A percentile compares a stretch with the other conserved stretches of the same genome.
Conservation (phyloP, 2,888 invertebrate species). For the Schizotus pectinicornis region DNA sequence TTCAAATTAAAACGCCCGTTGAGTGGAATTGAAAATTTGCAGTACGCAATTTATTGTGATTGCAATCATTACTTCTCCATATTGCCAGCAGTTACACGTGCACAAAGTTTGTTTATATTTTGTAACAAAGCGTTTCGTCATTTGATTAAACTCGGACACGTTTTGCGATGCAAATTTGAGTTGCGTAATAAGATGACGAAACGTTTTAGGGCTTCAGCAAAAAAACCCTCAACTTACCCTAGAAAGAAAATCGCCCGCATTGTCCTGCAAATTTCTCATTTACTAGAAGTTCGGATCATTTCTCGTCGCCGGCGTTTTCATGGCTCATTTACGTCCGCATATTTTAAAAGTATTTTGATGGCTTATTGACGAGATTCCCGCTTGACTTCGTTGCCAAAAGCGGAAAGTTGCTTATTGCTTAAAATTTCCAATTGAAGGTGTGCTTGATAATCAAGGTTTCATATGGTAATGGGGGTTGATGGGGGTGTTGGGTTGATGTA, state of each 20-base stretch:
- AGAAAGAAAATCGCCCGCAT: neutral
- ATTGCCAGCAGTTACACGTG: neutral
- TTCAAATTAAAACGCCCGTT: slow-evolving; percentile 23
- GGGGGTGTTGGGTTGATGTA: slow-evolving; percentile 1
- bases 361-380: neutral
- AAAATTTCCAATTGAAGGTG: neutral
- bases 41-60: slow-evolving; percentile 8
- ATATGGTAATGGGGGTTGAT: slow-evolving; percentile 9
- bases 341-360: no score
- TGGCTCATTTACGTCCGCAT: no score
- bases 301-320: no score
- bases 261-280: neutral
- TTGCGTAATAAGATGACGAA: no score
- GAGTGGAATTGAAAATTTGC: slow-evolving; percentile 16
- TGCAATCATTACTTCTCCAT: neutral
- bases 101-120: neutral
- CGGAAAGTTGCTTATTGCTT: neutral
- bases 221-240: no score
- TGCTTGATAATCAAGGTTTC: slow-evolving; percentile 12
- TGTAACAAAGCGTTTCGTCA: no score
- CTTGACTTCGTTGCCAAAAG: neutral
- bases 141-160: no score
- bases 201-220: no score
- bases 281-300: no score
- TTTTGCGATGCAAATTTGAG: no score